Evolutionary conservation across 2,888 invertebrate species (phyloP).

Genomic region (Rhorus exstirpatorius): DNA sequence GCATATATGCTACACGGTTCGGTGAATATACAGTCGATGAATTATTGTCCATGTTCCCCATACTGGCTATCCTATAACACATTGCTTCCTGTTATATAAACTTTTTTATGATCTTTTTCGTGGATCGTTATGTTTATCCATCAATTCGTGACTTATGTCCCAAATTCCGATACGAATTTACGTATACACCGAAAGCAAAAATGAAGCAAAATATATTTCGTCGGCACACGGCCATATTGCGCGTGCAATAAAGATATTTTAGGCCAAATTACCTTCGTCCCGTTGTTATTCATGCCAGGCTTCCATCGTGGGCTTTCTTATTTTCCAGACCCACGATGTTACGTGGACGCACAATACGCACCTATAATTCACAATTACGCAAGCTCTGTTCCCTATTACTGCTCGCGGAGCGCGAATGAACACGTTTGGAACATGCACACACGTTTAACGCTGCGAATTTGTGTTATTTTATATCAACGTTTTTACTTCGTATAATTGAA

Average conservation of each 20-base stretch:
- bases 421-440: too few relatives aligned
- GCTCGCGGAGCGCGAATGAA: too few relatives aligned
- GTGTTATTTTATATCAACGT: too few relatives aligned
- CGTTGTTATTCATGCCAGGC: not conserved
- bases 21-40: conserved; percentile 24
- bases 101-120: too few relatives aligned
- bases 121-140: too few relatives aligned
- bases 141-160: too few relatives aligned
- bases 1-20: not conserved
- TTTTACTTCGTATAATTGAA: too few relatives aligned
- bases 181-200: too few relatives aligned
- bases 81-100: too few relatives aligned
- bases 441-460: too few relatives aligned
- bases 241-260: not conserved
- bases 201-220: not conserved
- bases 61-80: not conserved
- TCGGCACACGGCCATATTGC: not conserved
- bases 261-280: not conserved
- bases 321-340: conserved; percentile 19
- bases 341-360: conserved; percentile 22
- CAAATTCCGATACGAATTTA: too few relatives aligned
- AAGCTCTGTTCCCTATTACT: conserved; percentile 43
- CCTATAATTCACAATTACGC: conserved; percentile 63
- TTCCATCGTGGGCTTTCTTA: conserved; percentile 3
- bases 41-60: conserved; percentile 5